Evolutionary conservation across 2,797 vertebrate genomes (phyloP), one percentile per base, ranked within the genome.

Genomic region (Eupleurogrammus muticus): DNA sequence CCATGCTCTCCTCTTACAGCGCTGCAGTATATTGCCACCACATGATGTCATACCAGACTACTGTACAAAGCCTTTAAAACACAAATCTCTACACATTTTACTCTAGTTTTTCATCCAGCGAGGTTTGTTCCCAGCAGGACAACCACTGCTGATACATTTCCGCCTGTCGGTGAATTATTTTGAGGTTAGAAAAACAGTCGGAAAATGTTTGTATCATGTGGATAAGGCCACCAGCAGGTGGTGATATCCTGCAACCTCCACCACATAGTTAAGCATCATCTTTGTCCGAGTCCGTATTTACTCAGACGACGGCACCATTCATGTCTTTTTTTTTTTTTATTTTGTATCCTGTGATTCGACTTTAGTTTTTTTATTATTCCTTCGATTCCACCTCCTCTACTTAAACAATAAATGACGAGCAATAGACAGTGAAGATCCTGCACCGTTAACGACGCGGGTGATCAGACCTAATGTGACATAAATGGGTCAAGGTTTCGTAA

Each of bases 401-500:
- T 28, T 51, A 38, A 71, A 66, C 76, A 65, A 67, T 60, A 56
- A 78, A 79, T 57, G 71, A 67, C 66, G 34, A 64, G 49, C 52
- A n/a, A 49, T 57, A 9, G 59, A 72, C 36, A 78, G 56, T 59
- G 60, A 66, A 55, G 73, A 81, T 67, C 32, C 35, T 12, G 66
- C 17, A 38, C 51, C 9, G 23, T 61, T 71, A 87, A 80, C 77
- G 75, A 56, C 82, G 44, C 17, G 56, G 38, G 5, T 81, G 83
- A 88, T 82, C 61, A 72, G 83, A 90, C 75, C 35, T 74, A 78
- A 84, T 79, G 75, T 83, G 89, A 89, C 79, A 76, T 66, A 87
- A 89, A 75, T 74, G 75, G 91, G 88, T 89, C 91, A 81, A 17
- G 62, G 80, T 79, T 84, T 75, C 66, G 63, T 72, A 81, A 83